A percentile compares a stretch with the other conserved stretches of the same genome.
Conservation (phyloP, 2,888 invertebrate genomes). For the Oligia latruncula region DNA sequence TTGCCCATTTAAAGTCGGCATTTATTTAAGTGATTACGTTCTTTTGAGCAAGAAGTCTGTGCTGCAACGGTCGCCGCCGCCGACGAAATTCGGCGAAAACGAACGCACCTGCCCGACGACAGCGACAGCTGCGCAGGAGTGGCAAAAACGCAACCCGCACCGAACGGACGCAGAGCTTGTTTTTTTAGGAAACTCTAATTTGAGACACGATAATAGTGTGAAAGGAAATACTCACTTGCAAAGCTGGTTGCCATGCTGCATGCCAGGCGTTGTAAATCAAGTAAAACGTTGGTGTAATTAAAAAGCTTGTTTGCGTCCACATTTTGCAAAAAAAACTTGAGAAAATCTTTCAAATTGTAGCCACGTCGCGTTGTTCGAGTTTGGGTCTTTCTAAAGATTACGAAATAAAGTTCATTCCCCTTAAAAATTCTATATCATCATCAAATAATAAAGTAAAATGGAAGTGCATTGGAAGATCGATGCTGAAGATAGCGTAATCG, state of each 20-base stretch:
- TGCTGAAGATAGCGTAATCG: slow-evolving; percentile 51
- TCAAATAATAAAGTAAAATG: slow-evolving; percentile 48
- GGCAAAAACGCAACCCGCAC: slow-evolving; percentile 64
- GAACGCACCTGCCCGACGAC: slow-evolving; percentile 76
- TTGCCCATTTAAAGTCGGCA: slow-evolving; percentile 51
- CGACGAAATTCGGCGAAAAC: slow-evolving; percentile 75
- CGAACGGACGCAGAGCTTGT: slow-evolving; percentile 62
- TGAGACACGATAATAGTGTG: slow-evolving; percentile 44
- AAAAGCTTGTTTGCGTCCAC: slow-evolving; percentile 19
- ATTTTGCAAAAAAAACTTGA: not conserved
- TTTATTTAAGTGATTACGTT: slow-evolving; percentile 55
- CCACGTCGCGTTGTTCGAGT: not conserved
- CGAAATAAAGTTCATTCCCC: slow-evolving; percentile 28
- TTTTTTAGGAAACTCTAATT: slow-evolving; percentile 57
- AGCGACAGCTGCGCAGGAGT: slow-evolving; percentile 68
- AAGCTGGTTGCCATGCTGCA: slow-evolving; percentile 34
- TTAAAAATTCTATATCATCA: slow-evolving; percentile 21
- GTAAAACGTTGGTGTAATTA: slow-evolving; percentile 33
- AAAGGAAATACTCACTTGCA: slow-evolving; percentile 47
- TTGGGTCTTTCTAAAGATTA: not conserved
- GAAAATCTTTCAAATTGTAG: slow-evolving; percentile 4
- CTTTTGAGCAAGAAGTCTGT: slow-evolving; percentile 42
- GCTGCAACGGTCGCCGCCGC: slow-evolving; percentile 34
- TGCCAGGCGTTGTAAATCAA: slow-evolving; percentile 21
- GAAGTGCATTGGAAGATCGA: slow-evolving; percentile 53